phyloP scores from a whole-genome alignment of 2,888 invertebrate species.

The Cacoxenus indagator region DNA sequence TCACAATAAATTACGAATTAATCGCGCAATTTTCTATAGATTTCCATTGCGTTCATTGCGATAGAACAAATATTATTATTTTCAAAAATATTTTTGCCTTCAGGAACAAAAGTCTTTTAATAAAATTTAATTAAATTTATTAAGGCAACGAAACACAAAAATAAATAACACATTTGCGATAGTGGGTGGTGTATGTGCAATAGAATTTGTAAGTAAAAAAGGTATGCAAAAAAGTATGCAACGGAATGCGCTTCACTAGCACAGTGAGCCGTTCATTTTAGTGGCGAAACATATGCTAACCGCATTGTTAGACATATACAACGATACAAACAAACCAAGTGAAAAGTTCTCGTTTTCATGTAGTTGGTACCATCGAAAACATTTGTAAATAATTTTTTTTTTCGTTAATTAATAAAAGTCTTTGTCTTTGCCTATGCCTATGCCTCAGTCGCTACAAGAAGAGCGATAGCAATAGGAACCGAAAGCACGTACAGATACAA shows the following conservation, averaged over 20 bases:
- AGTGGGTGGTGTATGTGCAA: not conserved
- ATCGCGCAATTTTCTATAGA: not conserved
- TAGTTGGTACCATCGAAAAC: not conserved
- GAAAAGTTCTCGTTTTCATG: not conserved
- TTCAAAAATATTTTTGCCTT: not conserved
- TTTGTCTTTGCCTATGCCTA: not conserved
- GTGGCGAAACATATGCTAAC: constrained; percentile 12
- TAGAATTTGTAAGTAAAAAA: not conserved
- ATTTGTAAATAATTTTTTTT: not conserved
- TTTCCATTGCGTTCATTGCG: not conserved
- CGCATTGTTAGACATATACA: constrained; percentile 25
- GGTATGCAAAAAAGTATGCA: constrained; percentile 8
- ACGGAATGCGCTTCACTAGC: not conserved
- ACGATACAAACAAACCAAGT: constrained; percentile 25
- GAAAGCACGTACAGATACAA: constrained; percentile 1
- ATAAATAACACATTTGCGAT: not conserved
- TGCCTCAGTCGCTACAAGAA: constrained; percentile 18
- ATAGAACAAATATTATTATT: not conserved
- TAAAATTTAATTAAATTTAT: not conserved
- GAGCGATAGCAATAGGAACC: constrained; percentile 17
- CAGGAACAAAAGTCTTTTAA: not conserved
- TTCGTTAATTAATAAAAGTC: too few species aligned
- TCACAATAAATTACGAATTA: not conserved
- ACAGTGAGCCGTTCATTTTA: constrained; percentile 13
- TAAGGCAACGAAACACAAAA: not conserved